Evolutionary conservation across 2,113 vertebrate genomes (phyloP), one percentile per base, ranked within the genome.

Genomic region (Clarias magur): DNA sequence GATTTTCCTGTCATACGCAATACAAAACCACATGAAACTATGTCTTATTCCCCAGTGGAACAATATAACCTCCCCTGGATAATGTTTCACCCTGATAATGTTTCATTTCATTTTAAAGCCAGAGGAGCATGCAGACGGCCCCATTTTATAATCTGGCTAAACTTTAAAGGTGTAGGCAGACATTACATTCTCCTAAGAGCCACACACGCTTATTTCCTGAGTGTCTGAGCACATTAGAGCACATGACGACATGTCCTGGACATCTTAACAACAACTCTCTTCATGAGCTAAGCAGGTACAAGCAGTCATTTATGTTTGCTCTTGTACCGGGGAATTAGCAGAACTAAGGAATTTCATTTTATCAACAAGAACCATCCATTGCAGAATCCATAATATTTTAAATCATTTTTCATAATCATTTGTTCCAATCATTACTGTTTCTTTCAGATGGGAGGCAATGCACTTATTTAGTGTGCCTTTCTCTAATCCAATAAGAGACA

Each of bases 131-230:
- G 56, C 72, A 89, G n/a, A 38, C 54, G 7, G 65, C 42, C 25
- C 9, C 34, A 17, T 73, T 86, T 85, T 57, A 62, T 27, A 80
- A 86, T 38, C 78, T 56, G 65, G 86, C 59, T 57, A 88, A 53
- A 76, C 63, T 82, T 88, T 91, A 73, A 91, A 88, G 80, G 19
- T 6, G 25, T 2, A 72, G 63, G 57, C 62, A 87, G 82, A 80
- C 75, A 17, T 80, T 62, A 54, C 68, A 84, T 80, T 63, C 23
- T 76, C 86, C 84, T 85, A 56, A 27, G 34, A 83, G 85, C 86
- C 81, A 80, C 78, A 70, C 88, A 72, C 88, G 89, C 90, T 92
- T 90, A 92, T 91, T 91, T 88, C 89, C 38, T 25, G 60, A 82
- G 78, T 84, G 68, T 86, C 78, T 82, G 85, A 87, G 83, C 82